Base-by-base conservation (phyloP, 2,888 invertebrate genomes). In the Cataglyphis rosenhaueri region DNA sequence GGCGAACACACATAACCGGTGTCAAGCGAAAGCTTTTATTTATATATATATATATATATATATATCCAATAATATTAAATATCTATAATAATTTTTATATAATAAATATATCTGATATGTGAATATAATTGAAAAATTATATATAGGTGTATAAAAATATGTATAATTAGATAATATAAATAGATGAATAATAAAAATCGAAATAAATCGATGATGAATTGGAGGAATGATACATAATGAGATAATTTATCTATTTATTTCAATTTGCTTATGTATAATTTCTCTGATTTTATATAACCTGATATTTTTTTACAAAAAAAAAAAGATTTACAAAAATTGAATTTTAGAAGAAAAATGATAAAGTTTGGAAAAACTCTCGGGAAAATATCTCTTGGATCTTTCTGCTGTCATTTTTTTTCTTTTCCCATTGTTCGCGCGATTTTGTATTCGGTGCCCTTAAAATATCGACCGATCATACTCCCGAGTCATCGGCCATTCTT, bases 381-480 rank as follows among this genome's bases (percentile, higher is more conserved):
- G 21, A 32, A 44, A 32, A 59, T 18, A 10, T 1, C 41, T 18
- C 29, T 8, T 21, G 1, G 10, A 48, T 38, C 15, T 38, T 12
- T 35, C n/a, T 18, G 44, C 10, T 61, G n/a, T 18, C n/a, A 62
- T 8, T 62, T 4, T 48, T 25, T 65, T 48, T 10, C 35, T 52
- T n/a, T 9, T 21, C 44, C 57, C 2, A 3, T 35, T 64, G 32
- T 32, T 8, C 41, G n/a, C 15, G 25, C 12, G 41, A 76, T 68
- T 76, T 78, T 68, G 48, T 2, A 38, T 41, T 57, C 21, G n/a
- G 21, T 21, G 18, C 35, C 9, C 84, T 89, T 90, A 92, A 91
- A 91, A 92, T 92, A 92, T 92, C 91, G 88, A 89, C 87, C 87
- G 57, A 85, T 84, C 83, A 64, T 83, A 68, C 35, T 70, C 21